Evolutionary conservation across 2,113 vertebrate species (phyloP).

Genomic region (Gallinago undulata): DNA sequence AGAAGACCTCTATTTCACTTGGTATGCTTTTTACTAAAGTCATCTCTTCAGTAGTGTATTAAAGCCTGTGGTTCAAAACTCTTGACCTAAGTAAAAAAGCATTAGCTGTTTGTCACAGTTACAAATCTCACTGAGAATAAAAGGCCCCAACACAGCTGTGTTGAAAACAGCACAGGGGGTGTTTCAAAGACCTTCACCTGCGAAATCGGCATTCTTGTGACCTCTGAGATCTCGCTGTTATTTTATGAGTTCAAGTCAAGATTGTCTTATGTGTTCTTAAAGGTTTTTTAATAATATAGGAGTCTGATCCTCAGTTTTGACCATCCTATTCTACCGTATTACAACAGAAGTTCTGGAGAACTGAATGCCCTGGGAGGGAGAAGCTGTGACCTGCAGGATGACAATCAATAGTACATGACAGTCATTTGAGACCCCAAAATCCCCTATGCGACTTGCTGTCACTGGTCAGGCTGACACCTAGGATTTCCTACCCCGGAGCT

Average conservation of each 20-base stretch:
- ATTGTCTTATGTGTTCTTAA: neutral
- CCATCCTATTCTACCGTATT: neutral
- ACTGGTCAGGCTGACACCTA: neutral
- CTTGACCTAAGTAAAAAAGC: neutral
- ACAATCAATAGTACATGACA: neutral
- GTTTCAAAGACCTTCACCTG: constrained; percentile 23
- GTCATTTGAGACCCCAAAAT: neutral
- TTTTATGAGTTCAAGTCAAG: neutral
- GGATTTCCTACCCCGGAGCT: neutral
- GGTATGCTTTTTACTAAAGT: neutral
- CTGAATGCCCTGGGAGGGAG: neutral
- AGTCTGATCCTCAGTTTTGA: neutral
- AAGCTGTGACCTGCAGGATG: neutral
- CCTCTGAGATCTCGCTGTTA: neutral
- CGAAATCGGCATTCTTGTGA: neutral
- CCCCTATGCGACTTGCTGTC: neutral
- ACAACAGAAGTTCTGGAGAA: neutral
- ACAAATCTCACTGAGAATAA: neutral
- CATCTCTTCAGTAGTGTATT: neutral
- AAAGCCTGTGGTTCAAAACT: neutral
- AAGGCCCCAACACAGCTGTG: neutral
- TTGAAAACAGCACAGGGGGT: neutral
- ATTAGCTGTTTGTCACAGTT: neutral
- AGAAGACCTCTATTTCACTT: neutral
- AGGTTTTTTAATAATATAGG: neutral